These are phyloP conservation scores for Acrossocheilus fasciatus DNA, from an alignment of 2,797 vertebrate genomes.

Conservation along the genomic window DNA sequence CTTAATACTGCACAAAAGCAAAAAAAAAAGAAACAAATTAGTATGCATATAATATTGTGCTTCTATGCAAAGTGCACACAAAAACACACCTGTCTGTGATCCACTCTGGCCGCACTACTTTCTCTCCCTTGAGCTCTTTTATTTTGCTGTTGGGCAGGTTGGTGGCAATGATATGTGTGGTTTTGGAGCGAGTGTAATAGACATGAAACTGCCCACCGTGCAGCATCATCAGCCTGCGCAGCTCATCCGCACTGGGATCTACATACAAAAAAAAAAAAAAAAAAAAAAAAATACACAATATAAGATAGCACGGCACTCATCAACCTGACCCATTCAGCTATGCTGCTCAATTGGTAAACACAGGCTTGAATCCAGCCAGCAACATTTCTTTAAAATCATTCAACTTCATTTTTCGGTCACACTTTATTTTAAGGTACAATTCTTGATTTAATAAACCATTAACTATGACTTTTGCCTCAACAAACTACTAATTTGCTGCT, in stretches of 20 bases:
- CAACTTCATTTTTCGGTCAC: neutral
- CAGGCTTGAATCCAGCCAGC: neutral
- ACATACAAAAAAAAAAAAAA: slow-evolving; percentile 8
- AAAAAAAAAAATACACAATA: neutral
- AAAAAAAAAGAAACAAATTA: neutral
- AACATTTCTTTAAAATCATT: neutral
- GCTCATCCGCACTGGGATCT: slow-evolving; percentile 95
- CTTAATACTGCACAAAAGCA: slow-evolving; percentile 81
- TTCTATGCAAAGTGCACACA: slow-evolving; percentile 2
- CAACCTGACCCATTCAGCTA: neutral
- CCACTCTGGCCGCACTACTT: slow-evolving; percentile 94
- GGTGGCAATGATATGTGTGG: slow-evolving; percentile 95
- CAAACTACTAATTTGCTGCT: neutral
- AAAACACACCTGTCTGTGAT: slow-evolving; percentile 91
- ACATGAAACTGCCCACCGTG: slow-evolving; percentile 95
- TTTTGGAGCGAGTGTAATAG: slow-evolving; percentile 95
- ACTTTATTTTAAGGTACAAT: neutral
- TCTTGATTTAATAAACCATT: neutral
- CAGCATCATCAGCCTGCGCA: slow-evolving; percentile 94
- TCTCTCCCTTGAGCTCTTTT: slow-evolving; percentile 91
- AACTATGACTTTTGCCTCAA: neutral
- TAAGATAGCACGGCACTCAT: neutral
- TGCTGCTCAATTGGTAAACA: neutral
- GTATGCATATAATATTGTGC: neutral
- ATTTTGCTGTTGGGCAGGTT: slow-evolving; percentile 97